These are phyloP conservation scores for Alentia gelatinosa DNA, from an alignment of 2,888 invertebrate genomes.

Conservation along the genomic window DNA sequence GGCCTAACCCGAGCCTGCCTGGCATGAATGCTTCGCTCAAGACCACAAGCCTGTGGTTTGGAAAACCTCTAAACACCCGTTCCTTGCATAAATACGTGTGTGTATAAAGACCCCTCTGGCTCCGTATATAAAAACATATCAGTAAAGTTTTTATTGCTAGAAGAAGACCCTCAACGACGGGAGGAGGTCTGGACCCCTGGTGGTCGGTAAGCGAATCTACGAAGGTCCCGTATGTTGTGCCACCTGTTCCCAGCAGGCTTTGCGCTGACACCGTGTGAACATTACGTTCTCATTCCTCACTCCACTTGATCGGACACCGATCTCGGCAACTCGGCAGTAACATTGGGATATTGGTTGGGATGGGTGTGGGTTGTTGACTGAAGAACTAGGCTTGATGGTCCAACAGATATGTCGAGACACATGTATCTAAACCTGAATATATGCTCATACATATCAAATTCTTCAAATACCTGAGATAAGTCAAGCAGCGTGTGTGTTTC, in stretches of 20 bases:
- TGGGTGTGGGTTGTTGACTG: neutral
- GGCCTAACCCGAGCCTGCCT: neutral
- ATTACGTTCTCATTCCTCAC: constrained; percentile 7
- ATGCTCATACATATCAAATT: too few relatives aligned
- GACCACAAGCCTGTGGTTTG: neutral
- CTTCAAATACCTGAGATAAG: too few relatives aligned
- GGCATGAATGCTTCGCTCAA: neutral
- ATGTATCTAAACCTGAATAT: too few relatives aligned
- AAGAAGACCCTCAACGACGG: neutral
- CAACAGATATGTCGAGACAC: too few relatives aligned
- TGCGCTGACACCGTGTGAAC: constrained; percentile 14
- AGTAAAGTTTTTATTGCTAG: neutral
- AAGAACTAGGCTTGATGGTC: too few relatives aligned
- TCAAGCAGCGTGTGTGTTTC: too few relatives aligned
- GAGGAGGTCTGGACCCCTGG: neutral
- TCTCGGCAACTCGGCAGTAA: neutral
- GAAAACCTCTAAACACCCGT: neutral
- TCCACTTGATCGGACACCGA: neutral
- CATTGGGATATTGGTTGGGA: neutral
- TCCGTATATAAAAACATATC: constrained; percentile 11
- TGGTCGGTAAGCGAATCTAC: neutral
- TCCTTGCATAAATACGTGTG: neutral
- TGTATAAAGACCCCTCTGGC: neutral
- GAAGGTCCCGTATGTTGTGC: constrained; percentile 32
- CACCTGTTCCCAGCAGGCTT: constrained; percentile 30